Conservation (phyloP, 2,797 vertebrate species). For the Anabacerthia variegaticeps region DNA sequence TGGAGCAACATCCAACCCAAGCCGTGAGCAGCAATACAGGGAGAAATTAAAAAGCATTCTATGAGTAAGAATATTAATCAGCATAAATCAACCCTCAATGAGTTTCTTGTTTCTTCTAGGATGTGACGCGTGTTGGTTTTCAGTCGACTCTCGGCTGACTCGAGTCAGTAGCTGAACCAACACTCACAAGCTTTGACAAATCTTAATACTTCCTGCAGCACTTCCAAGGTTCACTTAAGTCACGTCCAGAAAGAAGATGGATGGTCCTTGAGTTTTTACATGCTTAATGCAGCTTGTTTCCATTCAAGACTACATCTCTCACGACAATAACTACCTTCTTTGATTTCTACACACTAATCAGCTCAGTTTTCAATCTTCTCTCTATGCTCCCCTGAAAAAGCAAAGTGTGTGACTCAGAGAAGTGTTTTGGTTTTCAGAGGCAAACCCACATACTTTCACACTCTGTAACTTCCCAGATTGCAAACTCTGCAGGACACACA, state of each 20-base stretch:
- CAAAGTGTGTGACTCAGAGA: background rate
- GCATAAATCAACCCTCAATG: background rate
- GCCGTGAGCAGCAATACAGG: fast-evolving
- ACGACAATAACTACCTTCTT: background rate
- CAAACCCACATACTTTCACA: background rate
- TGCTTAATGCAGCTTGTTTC: background rate
- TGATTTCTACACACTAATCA: background rate
- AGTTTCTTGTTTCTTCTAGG: background rate
- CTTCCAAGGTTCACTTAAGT: background rate
- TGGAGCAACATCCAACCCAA: background rate
- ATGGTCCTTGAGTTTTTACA: background rate
- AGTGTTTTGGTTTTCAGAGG: background rate
- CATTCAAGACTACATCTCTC: background rate
- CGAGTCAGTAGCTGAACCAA: background rate
- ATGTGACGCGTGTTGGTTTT: background rate
- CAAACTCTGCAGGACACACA: background rate
- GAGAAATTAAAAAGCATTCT: background rate
- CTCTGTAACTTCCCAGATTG: background rate
- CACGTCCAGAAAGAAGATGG: background rate
- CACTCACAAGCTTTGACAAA: background rate
- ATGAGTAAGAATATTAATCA: background rate
- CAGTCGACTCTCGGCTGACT: background rate
- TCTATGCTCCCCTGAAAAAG: background rate
- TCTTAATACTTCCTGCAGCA: background rate
- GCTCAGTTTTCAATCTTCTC: background rate